Evolutionary conservation across 1,140 invertebrate genomes (phyloP).

Genomic region (Atopsyche davidsoni): DNA sequence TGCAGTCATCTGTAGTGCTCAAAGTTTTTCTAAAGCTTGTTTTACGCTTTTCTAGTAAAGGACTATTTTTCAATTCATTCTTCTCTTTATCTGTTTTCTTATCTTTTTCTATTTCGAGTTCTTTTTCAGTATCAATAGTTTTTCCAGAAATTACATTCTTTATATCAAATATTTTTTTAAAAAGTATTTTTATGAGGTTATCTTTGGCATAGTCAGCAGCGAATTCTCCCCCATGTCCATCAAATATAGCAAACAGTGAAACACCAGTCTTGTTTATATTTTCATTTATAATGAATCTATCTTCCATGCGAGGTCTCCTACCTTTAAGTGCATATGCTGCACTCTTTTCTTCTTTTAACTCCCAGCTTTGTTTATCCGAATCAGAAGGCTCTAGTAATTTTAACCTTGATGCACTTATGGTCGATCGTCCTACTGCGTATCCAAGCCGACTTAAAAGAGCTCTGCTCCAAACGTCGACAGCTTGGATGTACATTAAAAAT

Average conservation of each 20-base stretch:
- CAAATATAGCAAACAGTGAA: constrained; percentile 86
- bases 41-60: constrained; percentile 46
- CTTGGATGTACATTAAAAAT: constrained; percentile 69
- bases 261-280: constrained; percentile 70
- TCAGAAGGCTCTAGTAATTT: constrained; percentile 49
- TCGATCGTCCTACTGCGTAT: constrained; percentile 57
- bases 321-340: constrained; percentile 87
- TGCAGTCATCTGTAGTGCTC: constrained; percentile 51
- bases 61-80: constrained; percentile 35
- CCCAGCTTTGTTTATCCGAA: constrained; percentile 67
- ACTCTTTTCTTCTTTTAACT: constrained; percentile 64
- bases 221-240: constrained; percentile 93
- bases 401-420: constrained; percentile 49
- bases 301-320: constrained; percentile 85
- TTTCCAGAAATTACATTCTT: constrained; percentile 61
- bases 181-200: constrained; percentile 70
- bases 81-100: constrained; percentile 44
- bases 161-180: constrained; percentile 65
- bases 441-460: constrained; percentile 66
- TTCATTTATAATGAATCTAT: constrained; percentile 77
- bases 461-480: constrained; percentile 70
- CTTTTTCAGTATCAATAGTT: constrained; percentile 27
- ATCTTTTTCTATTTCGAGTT: constrained; percentile 34
- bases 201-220: constrained; percentile 86
- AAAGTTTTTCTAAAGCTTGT: constrained; percentile 61